Conservation (phyloP, 2,113 vertebrate species). For the Pseudorectes ferrugineus region DNA sequence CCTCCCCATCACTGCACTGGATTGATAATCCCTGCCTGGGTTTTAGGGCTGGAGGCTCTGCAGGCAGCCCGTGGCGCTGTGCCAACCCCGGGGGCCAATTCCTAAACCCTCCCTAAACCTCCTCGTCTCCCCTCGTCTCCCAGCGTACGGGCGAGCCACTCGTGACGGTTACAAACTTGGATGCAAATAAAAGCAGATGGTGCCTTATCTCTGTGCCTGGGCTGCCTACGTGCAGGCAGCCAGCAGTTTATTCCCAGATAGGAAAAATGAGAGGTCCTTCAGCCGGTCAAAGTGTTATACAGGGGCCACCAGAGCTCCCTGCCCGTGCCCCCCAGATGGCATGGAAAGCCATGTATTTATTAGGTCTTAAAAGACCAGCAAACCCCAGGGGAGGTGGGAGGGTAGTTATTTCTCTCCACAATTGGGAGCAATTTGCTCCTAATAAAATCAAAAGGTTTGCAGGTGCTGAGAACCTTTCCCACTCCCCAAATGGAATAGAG, state of each 20-base stretch:
- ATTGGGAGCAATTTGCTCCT: background rate
- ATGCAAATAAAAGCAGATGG: constrained; percentile 20
- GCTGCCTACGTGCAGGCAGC: background rate
- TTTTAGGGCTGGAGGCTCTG: background rate
- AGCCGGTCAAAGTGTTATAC: accelerated
- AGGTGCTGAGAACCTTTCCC: background rate
- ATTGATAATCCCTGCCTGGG: background rate
- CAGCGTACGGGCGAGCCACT: accelerated
- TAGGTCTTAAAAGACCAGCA: background rate
- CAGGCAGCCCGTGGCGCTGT: accelerated
- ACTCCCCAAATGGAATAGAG: background rate
- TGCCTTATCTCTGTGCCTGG: background rate
- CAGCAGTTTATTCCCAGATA: background rate
- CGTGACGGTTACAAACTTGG: background rate
- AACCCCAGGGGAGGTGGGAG: background rate
- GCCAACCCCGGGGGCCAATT: background rate
- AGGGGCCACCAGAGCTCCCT: background rate
- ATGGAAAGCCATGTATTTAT: background rate
- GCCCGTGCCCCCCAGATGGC: accelerated
- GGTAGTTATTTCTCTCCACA: background rate
- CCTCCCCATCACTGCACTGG: background rate
- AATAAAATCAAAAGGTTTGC: background rate
- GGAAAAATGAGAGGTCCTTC: background rate
- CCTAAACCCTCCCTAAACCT: background rate
- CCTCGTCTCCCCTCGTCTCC: accelerated